phyloP scores from a whole-genome alignment of 2,797 vertebrate genomes.

The Gymnothorax javanicus region DNA sequence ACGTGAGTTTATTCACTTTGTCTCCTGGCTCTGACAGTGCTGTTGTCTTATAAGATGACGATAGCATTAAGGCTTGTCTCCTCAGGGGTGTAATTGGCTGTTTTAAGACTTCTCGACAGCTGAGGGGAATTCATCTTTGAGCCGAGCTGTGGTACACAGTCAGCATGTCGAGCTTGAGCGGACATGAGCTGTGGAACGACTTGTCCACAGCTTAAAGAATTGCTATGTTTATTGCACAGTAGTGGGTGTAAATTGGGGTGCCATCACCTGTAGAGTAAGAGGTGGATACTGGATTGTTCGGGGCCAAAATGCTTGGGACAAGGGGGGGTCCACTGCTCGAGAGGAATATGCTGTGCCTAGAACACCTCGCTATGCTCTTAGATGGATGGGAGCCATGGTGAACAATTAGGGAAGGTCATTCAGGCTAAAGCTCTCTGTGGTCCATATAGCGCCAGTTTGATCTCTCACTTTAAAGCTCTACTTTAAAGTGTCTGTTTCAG shows the following conservation, averaged over 20 bases:
- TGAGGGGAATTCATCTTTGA: background rate
- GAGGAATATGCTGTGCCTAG: too few relatives aligned
- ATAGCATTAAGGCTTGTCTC: background rate
- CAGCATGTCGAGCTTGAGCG: background rate
- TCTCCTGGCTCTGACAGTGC: background rate
- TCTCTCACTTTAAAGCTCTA: too few relatives aligned
- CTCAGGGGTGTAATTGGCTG: background rate
- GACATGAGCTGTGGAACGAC: background rate
- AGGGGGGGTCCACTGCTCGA: too few relatives aligned
- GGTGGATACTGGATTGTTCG: too few relatives aligned
- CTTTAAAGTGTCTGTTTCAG: background rate
- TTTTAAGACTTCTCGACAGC: background rate
- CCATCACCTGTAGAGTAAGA: too few relatives aligned
- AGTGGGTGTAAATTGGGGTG: too few relatives aligned
- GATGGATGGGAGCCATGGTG: background rate
- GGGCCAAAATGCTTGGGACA: too few relatives aligned
- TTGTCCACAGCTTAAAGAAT: background rate
- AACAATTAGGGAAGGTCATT: background rate
- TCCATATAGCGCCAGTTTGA: too few relatives aligned
- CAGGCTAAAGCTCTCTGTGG: background rate
- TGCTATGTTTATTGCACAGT: background rate
- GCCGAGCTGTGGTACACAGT: background rate
- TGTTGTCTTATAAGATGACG: background rate
- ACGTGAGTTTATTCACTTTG: background rate
- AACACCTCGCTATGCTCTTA: too few relatives aligned